Conservation (phyloP, 2,888 invertebrate species). For the Mesochorus sp. region DNA sequence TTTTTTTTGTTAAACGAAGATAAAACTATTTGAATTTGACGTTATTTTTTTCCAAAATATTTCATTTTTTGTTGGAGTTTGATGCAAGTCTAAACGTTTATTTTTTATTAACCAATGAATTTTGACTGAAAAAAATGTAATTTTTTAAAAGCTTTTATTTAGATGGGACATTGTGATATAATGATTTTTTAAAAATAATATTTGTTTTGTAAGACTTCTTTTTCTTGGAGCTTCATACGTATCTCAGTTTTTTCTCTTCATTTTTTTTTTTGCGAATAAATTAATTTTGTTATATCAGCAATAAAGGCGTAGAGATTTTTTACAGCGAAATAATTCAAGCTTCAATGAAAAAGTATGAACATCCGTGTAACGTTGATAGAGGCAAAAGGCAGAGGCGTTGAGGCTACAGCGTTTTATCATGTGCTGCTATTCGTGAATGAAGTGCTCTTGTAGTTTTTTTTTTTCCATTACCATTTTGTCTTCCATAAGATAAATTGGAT, state of each 20-base stretch:
- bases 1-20: no score
- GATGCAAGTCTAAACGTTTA: no score
- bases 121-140: not conserved
- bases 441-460: slow-evolving; percentile 63
- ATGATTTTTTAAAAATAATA: not conserved
- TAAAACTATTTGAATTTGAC: no score
- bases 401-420: slow-evolving; percentile 65
- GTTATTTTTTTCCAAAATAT: no score
- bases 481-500: not conserved
- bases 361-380: slow-evolving; percentile 72
- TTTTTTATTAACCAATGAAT: no score
- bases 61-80: no score
- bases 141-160: not conserved
- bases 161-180: not conserved
- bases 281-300: not conserved
- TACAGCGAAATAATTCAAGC: not conserved
- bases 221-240: no score
- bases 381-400: slow-evolving; percentile 45
- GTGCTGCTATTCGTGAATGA: slow-evolving; percentile 52
- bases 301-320: not conserved
- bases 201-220: no score
- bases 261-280: not conserved
- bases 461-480: slow-evolving; percentile 14
- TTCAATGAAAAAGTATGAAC: slow-evolving; percentile 67
- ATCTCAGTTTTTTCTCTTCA: no score